Evolutionary conservation across 2,113 vertebrate genomes (phyloP).

Genomic region (Psittacus erithacus): DNA sequence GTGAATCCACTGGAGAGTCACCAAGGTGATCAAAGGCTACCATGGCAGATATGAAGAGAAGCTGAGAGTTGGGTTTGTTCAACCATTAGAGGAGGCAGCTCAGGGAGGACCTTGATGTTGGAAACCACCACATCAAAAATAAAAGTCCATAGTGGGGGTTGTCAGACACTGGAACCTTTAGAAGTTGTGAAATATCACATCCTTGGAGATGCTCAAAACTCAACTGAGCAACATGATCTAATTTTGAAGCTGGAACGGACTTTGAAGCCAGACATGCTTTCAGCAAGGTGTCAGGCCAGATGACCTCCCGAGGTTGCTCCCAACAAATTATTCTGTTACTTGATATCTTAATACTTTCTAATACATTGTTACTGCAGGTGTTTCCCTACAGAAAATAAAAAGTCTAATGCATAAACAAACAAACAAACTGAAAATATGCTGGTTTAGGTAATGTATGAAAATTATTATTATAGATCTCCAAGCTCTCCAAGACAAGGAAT

Average conservation of each 20-base stretch:
- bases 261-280: neutral
- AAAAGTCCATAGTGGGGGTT: neutral
- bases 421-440: neutral
- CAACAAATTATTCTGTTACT: neutral
- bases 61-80: neutral
- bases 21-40: neutral
- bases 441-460: neutral
- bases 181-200: neutral
- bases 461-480: neutral
- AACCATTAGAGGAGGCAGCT: neutral
- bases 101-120: neutral
- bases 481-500: neutral
- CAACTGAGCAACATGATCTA: neutral
- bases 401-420: neutral
- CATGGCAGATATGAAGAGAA: neutral
- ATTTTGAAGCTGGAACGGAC: neutral
- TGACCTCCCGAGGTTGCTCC: neutral
- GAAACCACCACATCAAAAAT: neutral
- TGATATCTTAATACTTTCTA: neutral
- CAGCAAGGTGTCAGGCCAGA: neutral
- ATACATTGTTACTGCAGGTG: neutral
- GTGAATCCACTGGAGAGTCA: neutral
- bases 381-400: neutral
- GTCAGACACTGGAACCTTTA: neutral
- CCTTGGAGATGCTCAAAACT: neutral